Base-by-base conservation (phyloP, 2,797 vertebrate genomes). In the Sebastes minor region DNA sequence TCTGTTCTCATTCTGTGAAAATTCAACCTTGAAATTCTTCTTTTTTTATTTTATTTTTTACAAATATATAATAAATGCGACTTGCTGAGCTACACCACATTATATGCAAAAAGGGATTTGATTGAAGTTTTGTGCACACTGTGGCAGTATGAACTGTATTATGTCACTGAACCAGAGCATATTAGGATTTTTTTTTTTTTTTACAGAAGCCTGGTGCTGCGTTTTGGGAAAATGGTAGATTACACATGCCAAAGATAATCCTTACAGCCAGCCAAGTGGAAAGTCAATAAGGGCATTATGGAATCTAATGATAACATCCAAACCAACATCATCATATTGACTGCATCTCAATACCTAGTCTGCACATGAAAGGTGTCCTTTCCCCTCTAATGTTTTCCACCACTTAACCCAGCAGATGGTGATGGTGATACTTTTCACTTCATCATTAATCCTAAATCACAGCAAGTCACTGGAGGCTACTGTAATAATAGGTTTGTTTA, bases 271-370 rank as follows among this genome's bases (percentile, higher is more conserved):
- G 38, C 79, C 82, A 78, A 88, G 85, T 83, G 78, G 81, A 90
- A 89, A 89, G 86, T 66, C 70, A 88, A 74, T 69, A 65, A 75
- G 82, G 67, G 83, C 84, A 86, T 83, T 81, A 60, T 86, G 71
- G 78, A 83, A 84, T 72, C 61, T 81, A 84, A 86, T 76, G 73
- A 86, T 80, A 83, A 88, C 66, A 85, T 85, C 63, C 80, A 92
- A 84, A 87, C 63, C 82, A 86, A 80, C 65, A 46, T 89, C 70
- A 83, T 22, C 46, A 49, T 6, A 38, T 52, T 69, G 82, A 73
- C 73, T 74, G 78, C 68, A 76, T 82, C 49, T 76, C 23, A 81
- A 81, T 84, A 25, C 56, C 42, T 62, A 38, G 12, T 38, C 22
- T 22, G 74, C 79, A 78, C 59, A 70, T 16, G 5, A 32, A 76